Conservation (phyloP, 2,797 vertebrate species). For the Apogon talboti region DNA sequence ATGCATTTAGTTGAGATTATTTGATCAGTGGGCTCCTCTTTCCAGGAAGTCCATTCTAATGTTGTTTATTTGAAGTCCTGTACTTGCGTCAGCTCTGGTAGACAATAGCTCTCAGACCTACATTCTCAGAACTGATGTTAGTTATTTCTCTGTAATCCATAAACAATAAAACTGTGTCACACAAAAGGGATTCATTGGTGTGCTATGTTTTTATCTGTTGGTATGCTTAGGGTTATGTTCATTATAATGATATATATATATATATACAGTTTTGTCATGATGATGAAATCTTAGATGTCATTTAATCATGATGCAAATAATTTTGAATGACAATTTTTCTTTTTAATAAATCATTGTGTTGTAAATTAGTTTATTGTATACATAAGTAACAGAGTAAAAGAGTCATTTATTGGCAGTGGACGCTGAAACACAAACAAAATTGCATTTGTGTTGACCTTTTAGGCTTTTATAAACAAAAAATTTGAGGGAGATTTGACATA, state of each 20-base stretch:
- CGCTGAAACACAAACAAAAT: too few species aligned
- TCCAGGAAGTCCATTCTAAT: slow-evolving; percentile 69
- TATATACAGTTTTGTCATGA: background rate
- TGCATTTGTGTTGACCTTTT: too few species aligned
- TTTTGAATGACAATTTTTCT: too few species aligned
- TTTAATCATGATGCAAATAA: too few species aligned
- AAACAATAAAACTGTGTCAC: slow-evolving; percentile 71
- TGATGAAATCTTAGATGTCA: too few species aligned
- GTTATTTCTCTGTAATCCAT: slow-evolving; percentile 64
- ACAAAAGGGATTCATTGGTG: slow-evolving; percentile 54
- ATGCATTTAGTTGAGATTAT: slow-evolving; percentile 65
- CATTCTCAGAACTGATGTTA: slow-evolving; percentile 52
- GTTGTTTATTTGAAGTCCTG: slow-evolving; percentile 61
- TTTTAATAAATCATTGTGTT: too few species aligned
- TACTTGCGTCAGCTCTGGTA: slow-evolving; percentile 30
- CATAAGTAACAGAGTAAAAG: too few species aligned
- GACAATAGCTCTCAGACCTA: slow-evolving; percentile 43
- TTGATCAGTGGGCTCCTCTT: slow-evolving; percentile 66
- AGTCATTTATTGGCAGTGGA: too few species aligned
- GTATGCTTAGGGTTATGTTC: slow-evolving; percentile 36
- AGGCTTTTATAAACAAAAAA: too few species aligned
- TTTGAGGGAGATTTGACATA: too few species aligned
- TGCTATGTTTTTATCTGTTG: slow-evolving; percentile 42
- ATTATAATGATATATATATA: slow-evolving; percentile 8
- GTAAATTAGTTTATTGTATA: too few species aligned